Evolutionary conservation across 2,888 invertebrate genomes (phyloP).

Genomic region (Taphrorychus bicolor): DNA sequence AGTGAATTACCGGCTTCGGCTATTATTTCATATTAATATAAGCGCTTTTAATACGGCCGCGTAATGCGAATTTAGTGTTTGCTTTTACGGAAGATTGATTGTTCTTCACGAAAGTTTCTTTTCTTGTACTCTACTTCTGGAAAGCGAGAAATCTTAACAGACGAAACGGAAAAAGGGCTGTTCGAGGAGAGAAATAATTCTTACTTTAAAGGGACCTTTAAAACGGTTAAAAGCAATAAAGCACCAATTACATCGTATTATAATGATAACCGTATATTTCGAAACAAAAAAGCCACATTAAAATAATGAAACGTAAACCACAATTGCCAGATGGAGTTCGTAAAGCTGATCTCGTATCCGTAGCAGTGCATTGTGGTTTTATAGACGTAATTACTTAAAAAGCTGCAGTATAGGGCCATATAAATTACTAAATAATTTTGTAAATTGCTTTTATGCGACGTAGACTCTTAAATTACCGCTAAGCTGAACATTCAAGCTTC

Average conservation of each 20-base stretch:
- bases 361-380: constrained; percentile 28
- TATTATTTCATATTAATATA: constrained; percentile 35
- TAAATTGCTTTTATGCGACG: constrained; percentile 26
- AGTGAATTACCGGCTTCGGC: constrained; percentile 25
- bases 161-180: not conserved
- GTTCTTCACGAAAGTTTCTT: constrained; percentile 22
- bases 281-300: constrained; percentile 5
- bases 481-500: not conserved
- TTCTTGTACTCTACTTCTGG: constrained; percentile 7
- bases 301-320: constrained; percentile 20
- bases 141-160: constrained; percentile 10
- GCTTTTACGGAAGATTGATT: constrained; percentile 29
- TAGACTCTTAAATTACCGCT: constrained; percentile 7
- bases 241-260: constrained; percentile 2
- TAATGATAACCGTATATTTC: constrained; percentile 5
- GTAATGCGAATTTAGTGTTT: constrained; percentile 24
- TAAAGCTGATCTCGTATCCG: constrained; percentile 15
- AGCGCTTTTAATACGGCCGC: constrained; percentile 24
- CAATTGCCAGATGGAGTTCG: constrained; percentile 16
- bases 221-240: not conserved
- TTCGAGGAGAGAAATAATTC: not conserved
- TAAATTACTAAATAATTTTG: constrained; percentile 30
- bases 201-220: not conserved
- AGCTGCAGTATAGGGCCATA: constrained; percentile 17
- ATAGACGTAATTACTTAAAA: constrained; percentile 30